A percentile compares a stretch with the other conserved stretches of the same genome.
Evolutionary conservation across 2,888 invertebrate species (phyloP).

Genomic region (Deilephila elpenor): DNA sequence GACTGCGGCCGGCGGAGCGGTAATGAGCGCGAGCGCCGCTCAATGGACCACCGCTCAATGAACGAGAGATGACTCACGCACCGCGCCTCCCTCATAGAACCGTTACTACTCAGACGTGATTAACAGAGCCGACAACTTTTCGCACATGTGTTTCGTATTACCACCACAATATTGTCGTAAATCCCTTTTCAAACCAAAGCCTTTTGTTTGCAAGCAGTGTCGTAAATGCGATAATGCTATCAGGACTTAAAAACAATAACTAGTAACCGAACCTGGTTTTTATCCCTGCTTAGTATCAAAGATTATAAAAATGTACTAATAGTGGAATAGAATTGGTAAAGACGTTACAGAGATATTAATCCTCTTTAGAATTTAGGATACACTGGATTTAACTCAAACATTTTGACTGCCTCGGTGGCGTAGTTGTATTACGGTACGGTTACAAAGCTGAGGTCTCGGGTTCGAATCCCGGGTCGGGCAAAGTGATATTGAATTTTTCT

Average conservation of each 20-base stretch:
- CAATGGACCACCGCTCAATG: conserved; percentile 78
- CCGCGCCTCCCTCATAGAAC: conserved; percentile 79
- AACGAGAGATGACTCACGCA: conserved; percentile 78
- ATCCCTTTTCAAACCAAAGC: conserved; percentile 30
- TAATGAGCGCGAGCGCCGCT: conserved; percentile 81
- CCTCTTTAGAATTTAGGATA: background rate
- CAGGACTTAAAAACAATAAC: conserved; percentile 35
- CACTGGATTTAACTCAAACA: background rate
- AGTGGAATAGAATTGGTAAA: background rate
- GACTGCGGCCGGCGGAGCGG: conserved; percentile 82
- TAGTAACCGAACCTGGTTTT: background rate
- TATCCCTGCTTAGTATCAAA: background rate
- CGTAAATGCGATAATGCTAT: conserved; percentile 29
- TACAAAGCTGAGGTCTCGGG: no score
- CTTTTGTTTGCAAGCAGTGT: conserved; percentile 54
- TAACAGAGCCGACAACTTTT: conserved; percentile 66
- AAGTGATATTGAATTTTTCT: no score
- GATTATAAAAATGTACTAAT: conserved; percentile 29
- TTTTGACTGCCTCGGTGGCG: no score
- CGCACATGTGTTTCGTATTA: conserved; percentile 66
- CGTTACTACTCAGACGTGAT: conserved; percentile 61
- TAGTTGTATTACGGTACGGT: no score
- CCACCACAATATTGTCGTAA: conserved; percentile 32
- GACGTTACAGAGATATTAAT: background rate
- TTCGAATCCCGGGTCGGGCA: no score